Conservation (phyloP, 2,113 vertebrate species). For the Leuciscus idus region DNA sequence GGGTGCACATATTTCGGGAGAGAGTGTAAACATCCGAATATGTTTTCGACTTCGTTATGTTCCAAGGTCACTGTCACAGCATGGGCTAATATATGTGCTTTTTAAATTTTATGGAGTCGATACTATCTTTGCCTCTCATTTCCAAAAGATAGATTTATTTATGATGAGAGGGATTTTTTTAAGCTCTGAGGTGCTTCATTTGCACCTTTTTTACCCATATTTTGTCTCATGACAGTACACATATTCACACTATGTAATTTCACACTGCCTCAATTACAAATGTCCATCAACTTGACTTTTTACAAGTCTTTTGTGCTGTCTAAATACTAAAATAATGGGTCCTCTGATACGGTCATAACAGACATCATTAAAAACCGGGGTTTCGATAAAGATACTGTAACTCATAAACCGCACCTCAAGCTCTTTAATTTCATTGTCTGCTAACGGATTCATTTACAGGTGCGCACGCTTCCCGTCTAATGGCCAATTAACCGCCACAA, state of each 20-base stretch:
- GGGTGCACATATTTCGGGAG: neutral
- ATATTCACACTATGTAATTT: neutral
- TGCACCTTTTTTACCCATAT: neutral
- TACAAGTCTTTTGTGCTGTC: neutral
- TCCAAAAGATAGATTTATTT: neutral
- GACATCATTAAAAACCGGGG: constrained; percentile 2
- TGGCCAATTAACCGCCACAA: constrained; percentile 7
- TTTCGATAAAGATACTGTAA: constrained; percentile 7
- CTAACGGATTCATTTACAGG: constrained; percentile 1
- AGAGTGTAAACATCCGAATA: neutral
- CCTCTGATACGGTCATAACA: neutral
- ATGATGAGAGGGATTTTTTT: neutral
- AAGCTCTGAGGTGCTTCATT: neutral
- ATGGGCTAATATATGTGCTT: neutral
- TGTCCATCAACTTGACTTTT: constrained; percentile 8
- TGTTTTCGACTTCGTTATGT: neutral
- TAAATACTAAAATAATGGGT: constrained; percentile 9
- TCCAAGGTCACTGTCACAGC: neutral
- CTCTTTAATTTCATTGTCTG: constrained; percentile 4
- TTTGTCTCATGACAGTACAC: neutral
- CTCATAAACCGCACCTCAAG: neutral
- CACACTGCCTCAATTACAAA: constrained; percentile 4
- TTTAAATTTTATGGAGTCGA: neutral
- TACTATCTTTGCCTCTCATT: neutral
- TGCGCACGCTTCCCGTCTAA: neutral